These are phyloP conservation scores for Amiota minor DNA, from an alignment of 2,888 invertebrate genomes.

Conservation along the genomic window DNA sequence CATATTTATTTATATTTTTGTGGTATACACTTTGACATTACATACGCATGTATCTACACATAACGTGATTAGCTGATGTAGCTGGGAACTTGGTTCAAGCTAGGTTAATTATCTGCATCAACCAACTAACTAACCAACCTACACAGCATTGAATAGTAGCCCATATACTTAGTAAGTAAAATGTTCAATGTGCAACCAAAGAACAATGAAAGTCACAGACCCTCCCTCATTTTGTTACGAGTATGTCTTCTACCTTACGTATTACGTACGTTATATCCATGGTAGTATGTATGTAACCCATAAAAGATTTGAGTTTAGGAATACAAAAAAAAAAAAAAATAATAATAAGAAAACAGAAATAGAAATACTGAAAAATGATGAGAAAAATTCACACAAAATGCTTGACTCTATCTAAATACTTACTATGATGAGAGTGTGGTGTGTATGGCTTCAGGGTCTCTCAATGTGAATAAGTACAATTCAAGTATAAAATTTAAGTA, in stretches of 20 bases:
- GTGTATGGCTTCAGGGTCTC: constrained; percentile 21
- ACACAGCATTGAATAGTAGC: background rate
- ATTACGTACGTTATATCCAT: background rate
- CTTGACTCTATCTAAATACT: background rate
- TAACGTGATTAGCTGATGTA: background rate
- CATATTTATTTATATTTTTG: constrained; percentile 9
- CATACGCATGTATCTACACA: no score
- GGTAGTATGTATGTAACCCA: background rate
- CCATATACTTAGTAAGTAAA: background rate
- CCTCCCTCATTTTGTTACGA: no score
- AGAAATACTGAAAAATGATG: background rate
- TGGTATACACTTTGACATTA: background rate
- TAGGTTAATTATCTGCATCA: constrained; percentile 26
- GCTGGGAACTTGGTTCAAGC: background rate
- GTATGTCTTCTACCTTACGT: no score
- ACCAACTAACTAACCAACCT: constrained; percentile 8
- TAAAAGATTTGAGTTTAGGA: background rate
- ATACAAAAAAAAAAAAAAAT: background rate
- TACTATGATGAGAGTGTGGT: background rate
- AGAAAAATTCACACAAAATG: constrained; percentile 16
- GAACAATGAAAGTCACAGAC: constrained; percentile 21
- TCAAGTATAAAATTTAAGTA: constrained; percentile 19
- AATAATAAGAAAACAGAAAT: background rate
- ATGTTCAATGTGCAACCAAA: background rate
- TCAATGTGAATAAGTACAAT: background rate